Percentiles rank a stretch among this genome's conserved stretches.
These are phyloP conservation scores for Asteroscopus sphinx DNA, from an alignment of 2,888 invertebrate species.

Conservation along the genomic window DNA sequence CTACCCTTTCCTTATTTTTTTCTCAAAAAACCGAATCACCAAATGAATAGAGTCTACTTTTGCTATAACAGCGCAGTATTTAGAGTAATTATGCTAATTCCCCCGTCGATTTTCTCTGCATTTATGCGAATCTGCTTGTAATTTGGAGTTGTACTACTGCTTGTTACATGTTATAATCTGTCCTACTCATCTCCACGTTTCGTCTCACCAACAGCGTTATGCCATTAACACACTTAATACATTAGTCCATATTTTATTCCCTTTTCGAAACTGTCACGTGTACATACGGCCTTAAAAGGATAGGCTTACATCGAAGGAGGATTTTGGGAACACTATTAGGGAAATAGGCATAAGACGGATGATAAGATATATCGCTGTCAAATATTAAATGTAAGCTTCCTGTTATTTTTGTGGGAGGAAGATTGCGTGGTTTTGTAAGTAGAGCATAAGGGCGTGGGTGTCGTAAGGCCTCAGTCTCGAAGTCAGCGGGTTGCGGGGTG, in stretches of 20 bases:
- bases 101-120: no score
- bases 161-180: background rate
- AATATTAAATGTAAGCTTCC: slow-evolving; percentile 19
- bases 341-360: slow-evolving; percentile 21
- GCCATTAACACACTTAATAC: slow-evolving; percentile 35
- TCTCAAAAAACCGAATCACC: no score
- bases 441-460: background rate
- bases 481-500: no score
- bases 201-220: slow-evolving; percentile 14
- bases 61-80: no score
- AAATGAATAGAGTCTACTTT: no score
- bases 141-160: slow-evolving; percentile 15
- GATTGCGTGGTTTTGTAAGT: slow-evolving; percentile 29
- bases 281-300: slow-evolving; percentile 4
- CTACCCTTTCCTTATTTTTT: no score
- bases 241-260: slow-evolving; percentile 24
- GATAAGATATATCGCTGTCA: slow-evolving; percentile 13
- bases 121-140: no score
- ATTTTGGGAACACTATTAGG: slow-evolving; percentile 10
- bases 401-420: slow-evolving; percentile 22
- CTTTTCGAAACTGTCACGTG: slow-evolving; percentile 4
- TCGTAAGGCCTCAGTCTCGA: background rate
- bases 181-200: background rate
- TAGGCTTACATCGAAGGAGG: slow-evolving; percentile 5
- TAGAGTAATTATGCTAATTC: no score